phyloP scores from a whole-genome alignment of 2,113 vertebrate species.

The Nymphicus hollandicus region DNA sequence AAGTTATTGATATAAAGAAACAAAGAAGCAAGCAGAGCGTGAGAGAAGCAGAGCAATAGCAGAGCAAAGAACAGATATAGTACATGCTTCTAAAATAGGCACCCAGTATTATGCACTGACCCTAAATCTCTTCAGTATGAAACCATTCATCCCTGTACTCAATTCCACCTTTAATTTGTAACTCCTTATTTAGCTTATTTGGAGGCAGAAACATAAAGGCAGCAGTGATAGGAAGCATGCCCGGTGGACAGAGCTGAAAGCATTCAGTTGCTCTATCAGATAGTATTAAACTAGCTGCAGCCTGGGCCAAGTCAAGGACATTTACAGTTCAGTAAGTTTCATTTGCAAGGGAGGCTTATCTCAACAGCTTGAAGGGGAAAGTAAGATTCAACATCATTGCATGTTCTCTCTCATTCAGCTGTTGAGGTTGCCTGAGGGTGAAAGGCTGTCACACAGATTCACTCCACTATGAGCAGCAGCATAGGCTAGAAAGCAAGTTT shows the following conservation, averaged over 20 bases:
- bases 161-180: neutral
- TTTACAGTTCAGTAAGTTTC: conserved; percentile 48
- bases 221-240: conserved; percentile 64
- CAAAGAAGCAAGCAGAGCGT: conserved; percentile 77
- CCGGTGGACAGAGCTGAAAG: conserved; percentile 53
- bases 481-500: conserved; percentile 65
- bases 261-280: conserved; percentile 4
- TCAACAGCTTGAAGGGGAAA: conserved; percentile 74
- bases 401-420: conserved; percentile 57
- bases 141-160: neutral
- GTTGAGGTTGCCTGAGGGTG: conserved; percentile 71
- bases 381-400: neutral
- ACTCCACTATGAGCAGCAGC: conserved; percentile 43
- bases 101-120: neutral
- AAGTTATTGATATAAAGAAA: conserved; percentile 69
- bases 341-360: conserved; percentile 67
- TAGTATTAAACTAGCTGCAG: conserved; percentile 60
- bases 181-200: conserved; percentile 12
- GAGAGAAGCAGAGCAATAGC: conserved; percentile 75
- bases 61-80: conserved; percentile 55
- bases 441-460: conserved; percentile 48
- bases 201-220: conserved; percentile 25
- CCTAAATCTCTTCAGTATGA: neutral
- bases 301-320: conserved; percentile 52
- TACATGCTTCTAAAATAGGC: conserved; percentile 23